Percentiles rank a stretch among this genome's conserved stretches.
Conservation (phyloP, 2,888 invertebrate species). For the Folsomia candida region DNA sequence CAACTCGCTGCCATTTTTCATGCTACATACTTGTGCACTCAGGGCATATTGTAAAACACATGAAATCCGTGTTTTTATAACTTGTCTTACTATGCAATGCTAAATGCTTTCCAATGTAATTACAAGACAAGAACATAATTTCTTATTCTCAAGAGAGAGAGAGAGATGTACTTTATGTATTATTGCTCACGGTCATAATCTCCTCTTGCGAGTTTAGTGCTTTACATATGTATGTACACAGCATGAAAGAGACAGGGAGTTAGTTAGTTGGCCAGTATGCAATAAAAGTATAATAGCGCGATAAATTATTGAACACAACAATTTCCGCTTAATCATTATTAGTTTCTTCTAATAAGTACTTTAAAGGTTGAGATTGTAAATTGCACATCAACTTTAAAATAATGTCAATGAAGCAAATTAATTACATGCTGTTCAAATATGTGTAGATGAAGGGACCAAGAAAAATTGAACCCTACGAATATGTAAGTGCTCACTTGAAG, state of each 20-base stretch:
- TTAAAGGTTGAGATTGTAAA: too few species aligned
- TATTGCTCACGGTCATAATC: not conserved
- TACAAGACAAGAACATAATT: conserved; percentile 4
- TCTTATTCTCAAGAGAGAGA: not conserved
- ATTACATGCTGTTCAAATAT: too few species aligned
- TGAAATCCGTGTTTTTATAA: not conserved
- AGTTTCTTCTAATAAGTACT: too few species aligned
- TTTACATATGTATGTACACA: not conserved
- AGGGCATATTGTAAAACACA: not conserved
- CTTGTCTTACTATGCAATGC: not conserved
- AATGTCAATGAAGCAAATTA: too few species aligned
- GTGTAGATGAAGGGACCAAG: too few species aligned
- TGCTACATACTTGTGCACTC: not conserved
- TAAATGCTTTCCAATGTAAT: conserved; percentile 6
- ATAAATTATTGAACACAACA: conserved; percentile 4
- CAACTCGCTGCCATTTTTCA: not conserved
- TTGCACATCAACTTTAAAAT: too few species aligned
- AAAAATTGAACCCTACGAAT: too few species aligned
- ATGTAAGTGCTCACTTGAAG: too few species aligned
- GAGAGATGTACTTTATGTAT: not conserved
- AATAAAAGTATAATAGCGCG: not conserved
- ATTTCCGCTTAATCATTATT: not conserved
- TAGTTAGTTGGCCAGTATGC: not conserved
- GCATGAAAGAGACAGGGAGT: not conserved
- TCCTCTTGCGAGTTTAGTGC: not conserved